Percentiles rank a stretch among this genome's conserved stretches.
These are phyloP conservation scores for Parthenolecanium corni DNA, from an alignment of 2,888 invertebrate genomes.

Conservation along the genomic window DNA sequence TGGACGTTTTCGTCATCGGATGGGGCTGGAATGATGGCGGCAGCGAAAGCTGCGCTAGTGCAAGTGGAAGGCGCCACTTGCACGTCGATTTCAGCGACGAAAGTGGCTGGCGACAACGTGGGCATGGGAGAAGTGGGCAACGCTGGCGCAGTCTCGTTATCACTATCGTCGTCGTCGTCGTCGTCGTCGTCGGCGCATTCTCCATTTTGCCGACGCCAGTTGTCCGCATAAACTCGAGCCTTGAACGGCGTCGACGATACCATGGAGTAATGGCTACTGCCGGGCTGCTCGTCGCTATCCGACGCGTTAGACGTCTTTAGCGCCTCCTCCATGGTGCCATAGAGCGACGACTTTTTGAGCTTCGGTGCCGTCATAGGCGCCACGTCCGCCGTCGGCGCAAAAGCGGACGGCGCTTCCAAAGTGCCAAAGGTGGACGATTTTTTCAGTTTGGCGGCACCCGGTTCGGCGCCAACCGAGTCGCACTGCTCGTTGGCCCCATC, in stretches of 20 bases:
- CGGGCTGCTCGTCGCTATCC: neutral
- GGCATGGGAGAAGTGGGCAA: conserved; percentile 40
- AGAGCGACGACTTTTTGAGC: conserved; percentile 61
- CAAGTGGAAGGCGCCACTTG: too few species aligned
- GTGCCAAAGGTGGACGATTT: neutral
- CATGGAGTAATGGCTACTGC: conserved; percentile 12
- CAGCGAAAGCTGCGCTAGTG: too few species aligned
- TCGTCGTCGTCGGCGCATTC: conserved; percentile 30
- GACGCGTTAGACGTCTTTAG: conserved; percentile 29
- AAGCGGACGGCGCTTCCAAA: too few species aligned
- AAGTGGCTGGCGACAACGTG: conserved; percentile 40
- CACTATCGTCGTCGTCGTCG: conserved; percentile 29
- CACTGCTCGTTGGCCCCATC: too few species aligned
- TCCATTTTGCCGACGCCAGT: conserved; percentile 31
- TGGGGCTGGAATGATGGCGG: conserved; percentile 35
- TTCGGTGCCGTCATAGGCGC: conserved; percentile 35
- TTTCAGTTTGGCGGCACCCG: neutral
- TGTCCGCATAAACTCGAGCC: neutral
- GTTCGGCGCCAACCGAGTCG: conserved; percentile 32
- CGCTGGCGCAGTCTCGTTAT: conserved; percentile 38
- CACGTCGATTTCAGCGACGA: conserved; percentile 64
- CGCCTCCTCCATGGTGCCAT: conserved; percentile 66
- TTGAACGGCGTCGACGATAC: conserved; percentile 33
- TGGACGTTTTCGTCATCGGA: conserved; percentile 33
- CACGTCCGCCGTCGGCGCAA: neutral